phyloP scores from a whole-genome alignment of 2,113 vertebrate genomes.

The Tursiops truncatus region DNA sequence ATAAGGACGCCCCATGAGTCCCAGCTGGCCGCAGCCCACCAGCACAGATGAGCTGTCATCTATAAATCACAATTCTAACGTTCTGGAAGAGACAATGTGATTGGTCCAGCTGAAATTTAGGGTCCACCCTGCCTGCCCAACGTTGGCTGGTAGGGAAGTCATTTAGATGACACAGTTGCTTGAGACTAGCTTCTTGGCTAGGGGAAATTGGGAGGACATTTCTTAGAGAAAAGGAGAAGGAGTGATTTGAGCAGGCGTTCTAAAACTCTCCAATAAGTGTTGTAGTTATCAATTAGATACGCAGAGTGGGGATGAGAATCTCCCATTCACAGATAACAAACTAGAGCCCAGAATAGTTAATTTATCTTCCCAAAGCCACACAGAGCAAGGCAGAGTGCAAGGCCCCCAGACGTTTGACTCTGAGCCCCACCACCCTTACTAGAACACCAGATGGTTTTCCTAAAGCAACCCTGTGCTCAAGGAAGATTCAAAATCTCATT shows the following conservation, averaged over 20 bases:
- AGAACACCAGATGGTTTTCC: conserved; percentile 6
- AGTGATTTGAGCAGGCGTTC: not conserved
- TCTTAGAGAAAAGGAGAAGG: not conserved
- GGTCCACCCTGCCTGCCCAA: not conserved
- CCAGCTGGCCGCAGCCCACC: not conserved
- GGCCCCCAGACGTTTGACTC: not conserved
- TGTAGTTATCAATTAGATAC: not conserved
- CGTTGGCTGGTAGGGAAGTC: not conserved
- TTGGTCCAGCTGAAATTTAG: not conserved
- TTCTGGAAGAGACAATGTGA: not conserved
- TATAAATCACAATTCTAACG: not conserved
- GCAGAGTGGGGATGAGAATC: not conserved
- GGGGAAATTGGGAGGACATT: not conserved
- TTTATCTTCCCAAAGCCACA: not conserved
- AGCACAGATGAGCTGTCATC: not conserved
- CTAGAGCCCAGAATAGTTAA: not conserved
- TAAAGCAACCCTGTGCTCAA: not conserved
- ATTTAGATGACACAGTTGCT: not conserved
- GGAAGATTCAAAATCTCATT: conserved; percentile 27
- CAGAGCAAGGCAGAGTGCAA: not conserved
- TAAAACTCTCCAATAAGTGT: not conserved
- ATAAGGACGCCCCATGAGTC: not conserved
- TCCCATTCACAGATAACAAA: not conserved
- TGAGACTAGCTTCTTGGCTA: not conserved
- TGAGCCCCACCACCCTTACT: not conserved